Evolutionary conservation across 1,140 invertebrate genomes (phyloP), one percentile per base, ranked within the genome.

Genomic region (Colletes latitarsis): DNA sequence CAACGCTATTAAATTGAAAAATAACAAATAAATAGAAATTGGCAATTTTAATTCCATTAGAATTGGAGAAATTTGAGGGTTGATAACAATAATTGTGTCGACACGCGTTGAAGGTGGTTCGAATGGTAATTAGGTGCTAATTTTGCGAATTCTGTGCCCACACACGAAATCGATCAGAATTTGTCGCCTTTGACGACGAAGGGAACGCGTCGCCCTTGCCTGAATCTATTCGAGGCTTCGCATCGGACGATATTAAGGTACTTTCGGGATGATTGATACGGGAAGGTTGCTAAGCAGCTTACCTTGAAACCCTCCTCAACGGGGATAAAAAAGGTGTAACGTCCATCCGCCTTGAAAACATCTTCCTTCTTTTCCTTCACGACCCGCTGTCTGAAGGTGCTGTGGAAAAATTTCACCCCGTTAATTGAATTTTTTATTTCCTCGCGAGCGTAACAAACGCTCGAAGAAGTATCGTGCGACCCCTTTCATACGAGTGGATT

Each of bases 291-390:
- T 78, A 83, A 83, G 81, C 69, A 57, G 88, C 88, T 94, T 93
- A 97, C 97, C 95, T 96, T 96, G 88, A 98, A 97, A 57, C 96
- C 97, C 91, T 97, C 96, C 92, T 98, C 97, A n/a, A 98, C 95
- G 10, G 97, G 97, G 89, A 98, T 96, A 90, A 98, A 97, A 91
- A 98, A 98, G 6, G 97, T 98, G 92, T 96, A 96, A 81, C 95
- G 94, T 60, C 97, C 97, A 82, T 96, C 96, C 30, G 95, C 94
- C 84, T 95, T 95, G 90, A 97, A 98, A 53, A 97, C 94, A 46
- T 96, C 94, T 89, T 96, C 94, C 93, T 97, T 97, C 64, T 95
- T 94, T 41, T 95, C 95, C 73, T 95, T 89, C 80, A 95, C 93
- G 68, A 98, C 96, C 91, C 96, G 95, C 86, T 96, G 95, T 52